Percentiles rank a stretch among this genome's conserved stretches.
Conservation (phyloP, 1,140 invertebrate genomes). For the Bombus cullumanus region DNA sequence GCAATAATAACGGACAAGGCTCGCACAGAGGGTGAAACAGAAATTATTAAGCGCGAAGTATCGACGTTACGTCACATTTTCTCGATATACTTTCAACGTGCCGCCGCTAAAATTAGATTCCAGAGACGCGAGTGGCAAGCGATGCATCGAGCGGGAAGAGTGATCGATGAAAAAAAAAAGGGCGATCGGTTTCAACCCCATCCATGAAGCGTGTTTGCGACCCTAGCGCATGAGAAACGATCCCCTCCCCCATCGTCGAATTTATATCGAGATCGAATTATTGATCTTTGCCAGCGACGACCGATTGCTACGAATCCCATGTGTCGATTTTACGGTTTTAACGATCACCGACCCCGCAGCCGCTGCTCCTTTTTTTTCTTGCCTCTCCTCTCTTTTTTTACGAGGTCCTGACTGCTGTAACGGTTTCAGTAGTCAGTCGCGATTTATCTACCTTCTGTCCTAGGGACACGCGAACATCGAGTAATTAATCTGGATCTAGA, state of each 20-base stretch:
- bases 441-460: constrained; percentile 66
- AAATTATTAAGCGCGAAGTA: constrained; percentile 62
- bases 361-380: constrained; percentile 24
- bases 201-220: constrained; percentile 73
- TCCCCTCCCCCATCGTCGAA: constrained; percentile 73
- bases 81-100: constrained; percentile 70
- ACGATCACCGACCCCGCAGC: constrained; percentile 62
- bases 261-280: constrained; percentile 80
- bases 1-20: constrained; percentile 9
- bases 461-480: constrained; percentile 49
- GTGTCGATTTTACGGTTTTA: constrained; percentile 74
- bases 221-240: constrained; percentile 79
- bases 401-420: not conserved
- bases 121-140: constrained; percentile 68
- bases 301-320: constrained; percentile 69
- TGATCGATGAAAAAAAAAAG: constrained; percentile 75
- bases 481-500: constrained; percentile 74
- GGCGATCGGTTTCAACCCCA: constrained; percentile 78
- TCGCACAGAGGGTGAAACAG: constrained; percentile 22
- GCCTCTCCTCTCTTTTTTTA: not conserved
- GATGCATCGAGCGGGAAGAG: constrained; percentile 65
- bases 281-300: constrained; percentile 70
- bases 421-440: constrained; percentile 37
- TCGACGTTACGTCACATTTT: constrained; percentile 69
- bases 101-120: constrained; percentile 69